A percentile compares a stretch with the other conserved stretches of the same genome.
Evolutionary conservation across 1,140 invertebrate genomes (phyloP).

Genomic region (Zaprionus kolodkinae): DNA sequence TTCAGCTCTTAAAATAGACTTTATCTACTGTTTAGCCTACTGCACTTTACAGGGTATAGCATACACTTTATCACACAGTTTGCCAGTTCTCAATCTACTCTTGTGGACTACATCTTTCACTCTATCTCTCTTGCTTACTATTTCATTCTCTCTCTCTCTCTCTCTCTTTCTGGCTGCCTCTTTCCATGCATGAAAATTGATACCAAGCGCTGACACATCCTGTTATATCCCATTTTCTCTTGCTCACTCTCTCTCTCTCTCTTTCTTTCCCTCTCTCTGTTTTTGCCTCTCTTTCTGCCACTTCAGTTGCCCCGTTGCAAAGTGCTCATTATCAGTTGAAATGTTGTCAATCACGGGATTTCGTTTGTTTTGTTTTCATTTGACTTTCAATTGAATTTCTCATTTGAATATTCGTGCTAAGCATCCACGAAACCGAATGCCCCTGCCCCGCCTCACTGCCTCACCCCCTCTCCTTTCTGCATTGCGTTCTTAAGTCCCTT

Average conservation of each 20-base stretch:
- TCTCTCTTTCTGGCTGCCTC: neutral
- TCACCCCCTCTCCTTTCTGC: neutral
- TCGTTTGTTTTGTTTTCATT: constrained; percentile 78
- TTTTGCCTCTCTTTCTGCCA: neutral
- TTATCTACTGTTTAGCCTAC: neutral
- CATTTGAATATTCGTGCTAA: constrained; percentile 69
- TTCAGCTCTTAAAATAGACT: too few species aligned
- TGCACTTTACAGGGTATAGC: constrained; percentile 7
- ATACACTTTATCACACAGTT: constrained; percentile 52
- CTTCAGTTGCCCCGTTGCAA: constrained; percentile 31
- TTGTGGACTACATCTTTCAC: constrained; percentile 4
- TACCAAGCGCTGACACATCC: constrained; percentile 8
- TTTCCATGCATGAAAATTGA: neutral
- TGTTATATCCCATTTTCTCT: constrained; percentile 11
- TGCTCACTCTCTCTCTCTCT: neutral
- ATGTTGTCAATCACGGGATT: constrained; percentile 79
- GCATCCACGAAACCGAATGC: constrained; percentile 1
- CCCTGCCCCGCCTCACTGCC: too few species aligned
- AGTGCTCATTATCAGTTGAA: constrained; percentile 76
- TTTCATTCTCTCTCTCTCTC: neutral
- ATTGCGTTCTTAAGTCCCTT: constrained; percentile 42
- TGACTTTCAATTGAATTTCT: constrained; percentile 79
- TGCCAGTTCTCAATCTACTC: constrained; percentile 1
- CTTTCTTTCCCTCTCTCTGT: neutral
- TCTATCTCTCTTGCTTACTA: neutral